Evolutionary conservation across 1,140 invertebrate genomes (phyloP).

Genomic region (Pemphigus obesinymphae): DNA sequence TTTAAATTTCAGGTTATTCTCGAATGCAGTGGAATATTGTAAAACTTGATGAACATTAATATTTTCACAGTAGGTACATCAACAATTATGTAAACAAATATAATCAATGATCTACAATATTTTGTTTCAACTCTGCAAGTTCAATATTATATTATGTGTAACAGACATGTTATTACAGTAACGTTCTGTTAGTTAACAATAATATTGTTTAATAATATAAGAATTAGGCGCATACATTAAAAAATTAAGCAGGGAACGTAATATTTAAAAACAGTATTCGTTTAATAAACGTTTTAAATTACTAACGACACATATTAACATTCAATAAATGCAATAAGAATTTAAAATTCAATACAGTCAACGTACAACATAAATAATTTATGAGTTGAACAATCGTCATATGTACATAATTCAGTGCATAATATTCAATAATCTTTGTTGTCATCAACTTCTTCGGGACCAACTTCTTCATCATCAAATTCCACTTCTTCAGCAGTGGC

Average conservation of each 20-base stretch:
- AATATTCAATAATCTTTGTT: slow-evolving; percentile 26
- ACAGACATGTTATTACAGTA: too few species aligned
- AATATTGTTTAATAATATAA: background rate
- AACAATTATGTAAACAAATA: too few species aligned
- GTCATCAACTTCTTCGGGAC: slow-evolving; percentile 47
- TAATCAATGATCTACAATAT: too few species aligned
- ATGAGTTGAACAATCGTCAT: background rate
- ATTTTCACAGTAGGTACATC: too few species aligned
- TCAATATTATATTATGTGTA: too few species aligned
- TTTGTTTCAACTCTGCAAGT: too few species aligned
- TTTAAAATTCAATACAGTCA: background rate
- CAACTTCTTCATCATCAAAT: slow-evolving; percentile 47
- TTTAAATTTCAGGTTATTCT: too few species aligned
- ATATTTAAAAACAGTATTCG: background rate
- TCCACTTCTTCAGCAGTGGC: slow-evolving; percentile 63
- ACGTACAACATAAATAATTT: background rate
- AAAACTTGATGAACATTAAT: too few species aligned
- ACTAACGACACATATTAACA: background rate
- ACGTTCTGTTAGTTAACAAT: too few species aligned
- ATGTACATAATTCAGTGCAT: background rate
- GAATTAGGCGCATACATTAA: background rate
- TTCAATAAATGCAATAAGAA: background rate
- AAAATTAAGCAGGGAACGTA: background rate
- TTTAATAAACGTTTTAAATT: slow-evolving; percentile 24
- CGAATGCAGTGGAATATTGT: too few species aligned